Conservation (phyloP, 1,140 invertebrate species). For the Aethina tumida region DNA sequence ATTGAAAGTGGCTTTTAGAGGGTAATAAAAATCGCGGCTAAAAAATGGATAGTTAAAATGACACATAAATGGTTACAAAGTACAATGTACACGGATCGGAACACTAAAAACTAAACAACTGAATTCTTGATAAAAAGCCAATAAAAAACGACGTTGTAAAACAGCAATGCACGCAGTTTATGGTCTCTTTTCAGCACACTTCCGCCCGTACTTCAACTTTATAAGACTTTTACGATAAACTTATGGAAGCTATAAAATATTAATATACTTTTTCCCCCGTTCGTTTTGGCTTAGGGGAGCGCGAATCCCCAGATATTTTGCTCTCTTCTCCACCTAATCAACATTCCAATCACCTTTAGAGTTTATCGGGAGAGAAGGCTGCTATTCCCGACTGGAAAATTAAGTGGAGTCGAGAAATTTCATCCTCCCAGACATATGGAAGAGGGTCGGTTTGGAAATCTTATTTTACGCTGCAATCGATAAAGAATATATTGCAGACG, state of each 20-base stretch:
- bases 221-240: constrained; percentile 29
- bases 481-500: constrained; percentile 18
- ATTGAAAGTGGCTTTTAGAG: too few relatives aligned
- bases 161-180: constrained; percentile 14
- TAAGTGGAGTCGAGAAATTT: constrained; percentile 29
- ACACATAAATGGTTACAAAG: constrained; percentile 7
- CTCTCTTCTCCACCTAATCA: constrained; percentile 27
- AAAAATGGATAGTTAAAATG: too few relatives aligned
- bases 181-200: constrained; percentile 11
- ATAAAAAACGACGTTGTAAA: too few relatives aligned
- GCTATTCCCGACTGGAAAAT: constrained; percentile 31
- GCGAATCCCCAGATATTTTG: constrained; percentile 17
- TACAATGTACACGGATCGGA: constrained; percentile 11
- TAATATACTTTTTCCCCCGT: constrained; percentile 28
- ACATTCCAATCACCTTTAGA: constrained; percentile 34
- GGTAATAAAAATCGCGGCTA: too few relatives aligned
- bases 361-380: constrained; percentile 26
- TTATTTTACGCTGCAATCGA: constrained; percentile 27
- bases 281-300: not conserved
- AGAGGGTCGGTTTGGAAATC: constrained; percentile 20
- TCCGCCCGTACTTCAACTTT: constrained; percentile 17
- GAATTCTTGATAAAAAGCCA: constrained; percentile 20
- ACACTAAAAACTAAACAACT: constrained; percentile 11
- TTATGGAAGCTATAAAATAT: constrained; percentile 30
- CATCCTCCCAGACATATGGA: constrained; percentile 15